Evolutionary conservation across 2,888 invertebrate genomes (phyloP), one percentile per base, ranked within the genome.

Genomic region (Drosophila neutralis): DNA sequence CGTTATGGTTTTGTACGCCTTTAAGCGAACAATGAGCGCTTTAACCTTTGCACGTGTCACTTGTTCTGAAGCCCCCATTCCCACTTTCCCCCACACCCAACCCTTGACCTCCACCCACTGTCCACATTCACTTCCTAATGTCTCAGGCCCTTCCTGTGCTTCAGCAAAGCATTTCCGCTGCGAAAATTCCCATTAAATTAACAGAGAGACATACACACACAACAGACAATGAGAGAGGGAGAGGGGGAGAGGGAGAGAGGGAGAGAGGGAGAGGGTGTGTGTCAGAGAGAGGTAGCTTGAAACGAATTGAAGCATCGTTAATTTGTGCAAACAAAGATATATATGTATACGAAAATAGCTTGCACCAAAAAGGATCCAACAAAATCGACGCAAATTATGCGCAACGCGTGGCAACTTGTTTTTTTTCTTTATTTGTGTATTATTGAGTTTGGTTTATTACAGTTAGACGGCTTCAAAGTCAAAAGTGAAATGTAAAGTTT

Each of bases 111-210:
- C 10, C 6, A 21, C 29, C 29, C 33, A n/a, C 3, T 5, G 15
- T 45, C 24, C 45, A 45, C 27, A 45, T 45, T 45, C 24, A 27
- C 45, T 21, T 29, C 15, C 29, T 38, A 24, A 45, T 78, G 83
- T 62, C 73, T 66, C 66, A 29, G n/a, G 69, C 49, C 59, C 57
- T 73, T 72, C 45, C 73, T 73, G 78, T 60, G 49, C 61, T 63
- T 69, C 58, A 48, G 76, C 61, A 72, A 72, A 78, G 76, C 81
- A 79, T 85, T 84, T 84, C 84, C 87, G 84, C 86, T 75, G 87
- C 87, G 81, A 81, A 83, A 87, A 87, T 85, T 87, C 84, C 64
- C 84, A 84, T 87, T 81, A 87, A 85, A 87, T 87, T 87, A 81
- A 87, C 76, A 67, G 54, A 69, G 51, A 69, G 61, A 57, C n/a